Percentiles rank a stretch among this genome's conserved stretches.
These are phyloP conservation scores for Plusia festucae DNA, from an alignment of 2,888 invertebrate species.

Conservation along the genomic window DNA sequence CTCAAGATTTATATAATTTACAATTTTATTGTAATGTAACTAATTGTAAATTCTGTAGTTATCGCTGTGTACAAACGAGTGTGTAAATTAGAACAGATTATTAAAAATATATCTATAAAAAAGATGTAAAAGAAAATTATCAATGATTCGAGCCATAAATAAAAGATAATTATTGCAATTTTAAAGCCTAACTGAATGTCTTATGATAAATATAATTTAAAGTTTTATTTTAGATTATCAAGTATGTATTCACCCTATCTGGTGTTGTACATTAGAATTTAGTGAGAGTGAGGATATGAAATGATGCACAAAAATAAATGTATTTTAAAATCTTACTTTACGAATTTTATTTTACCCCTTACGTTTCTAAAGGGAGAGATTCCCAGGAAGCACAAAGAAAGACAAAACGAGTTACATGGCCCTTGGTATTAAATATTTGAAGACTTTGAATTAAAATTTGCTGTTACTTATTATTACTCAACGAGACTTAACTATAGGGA, in stretches of 20 bases:
- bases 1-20: slow-evolving; percentile 56
- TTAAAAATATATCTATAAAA: slow-evolving; percentile 52
- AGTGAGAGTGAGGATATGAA: slow-evolving; percentile 80
- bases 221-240: slow-evolving; percentile 73
- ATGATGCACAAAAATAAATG: slow-evolving; percentile 87
- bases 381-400: no score
- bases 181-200: slow-evolving; percentile 86
- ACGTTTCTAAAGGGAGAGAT: no score
- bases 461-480: no score
- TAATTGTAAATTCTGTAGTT: slow-evolving; percentile 61
- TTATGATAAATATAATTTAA: slow-evolving; percentile 81
- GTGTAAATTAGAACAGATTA: slow-evolving; percentile 65
- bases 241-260: slow-evolving; percentile 76
- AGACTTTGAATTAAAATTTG: no score
- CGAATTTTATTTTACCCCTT: slow-evolving; percentile 30
- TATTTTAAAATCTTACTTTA: slow-evolving; percentile 74
- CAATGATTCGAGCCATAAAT: slow-evolving; percentile 84
- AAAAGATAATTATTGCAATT: slow-evolving; percentile 66
- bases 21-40: slow-evolving; percentile 54
- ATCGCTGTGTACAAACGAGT: slow-evolving; percentile 66
- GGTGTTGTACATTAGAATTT: slow-evolving; percentile 83
- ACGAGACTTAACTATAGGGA: no score
- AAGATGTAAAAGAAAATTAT: slow-evolving; percentile 65
- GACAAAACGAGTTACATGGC: no score
- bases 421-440: no score